Evolutionary conservation across 2,113 vertebrate species (phyloP).

Genomic region (Barbus barbus): DNA sequence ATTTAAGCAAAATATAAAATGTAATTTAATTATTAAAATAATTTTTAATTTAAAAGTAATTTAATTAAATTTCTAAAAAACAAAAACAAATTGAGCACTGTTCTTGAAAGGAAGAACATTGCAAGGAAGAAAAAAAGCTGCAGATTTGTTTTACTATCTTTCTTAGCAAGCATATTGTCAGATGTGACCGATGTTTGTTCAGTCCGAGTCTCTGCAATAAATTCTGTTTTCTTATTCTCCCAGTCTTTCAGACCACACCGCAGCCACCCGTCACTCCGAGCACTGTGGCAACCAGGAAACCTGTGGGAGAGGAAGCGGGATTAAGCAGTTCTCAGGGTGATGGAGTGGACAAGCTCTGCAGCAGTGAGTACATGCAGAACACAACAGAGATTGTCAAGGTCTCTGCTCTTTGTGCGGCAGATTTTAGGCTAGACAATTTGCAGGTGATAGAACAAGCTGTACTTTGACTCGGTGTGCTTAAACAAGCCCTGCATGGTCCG

Average conservation of each 20-base stretch:
- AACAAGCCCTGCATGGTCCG: not conserved
- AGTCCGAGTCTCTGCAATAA: slow-evolving; percentile 69
- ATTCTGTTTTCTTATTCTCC: slow-evolving; percentile 75
- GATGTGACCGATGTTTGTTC: not conserved
- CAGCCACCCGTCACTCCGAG: slow-evolving; percentile 77
- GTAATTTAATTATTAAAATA: no score
- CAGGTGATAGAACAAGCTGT: slow-evolving; percentile 19
- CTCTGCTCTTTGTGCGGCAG: not conserved
- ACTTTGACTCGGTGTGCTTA: not conserved
- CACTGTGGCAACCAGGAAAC: slow-evolving; percentile 75
- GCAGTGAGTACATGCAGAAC: slow-evolving; percentile 81
- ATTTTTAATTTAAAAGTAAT: no score
- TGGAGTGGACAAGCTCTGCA: slow-evolving; percentile 80
- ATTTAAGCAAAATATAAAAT: no score
- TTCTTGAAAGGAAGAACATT: not conserved
- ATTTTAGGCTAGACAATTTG: not conserved
- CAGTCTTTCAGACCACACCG: slow-evolving; percentile 82
- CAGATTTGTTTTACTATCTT: not conserved
- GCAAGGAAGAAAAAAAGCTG: not conserved
- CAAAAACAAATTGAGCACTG: no score
- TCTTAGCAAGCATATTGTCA: not conserved
- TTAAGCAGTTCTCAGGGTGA: slow-evolving; percentile 81
- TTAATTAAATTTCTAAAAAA: no score
- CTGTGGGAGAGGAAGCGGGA: slow-evolving; percentile 80
- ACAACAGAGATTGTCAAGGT: not conserved